phyloP scores from a whole-genome alignment of 2,888 invertebrate species.

The Tiliacea aurago region DNA sequence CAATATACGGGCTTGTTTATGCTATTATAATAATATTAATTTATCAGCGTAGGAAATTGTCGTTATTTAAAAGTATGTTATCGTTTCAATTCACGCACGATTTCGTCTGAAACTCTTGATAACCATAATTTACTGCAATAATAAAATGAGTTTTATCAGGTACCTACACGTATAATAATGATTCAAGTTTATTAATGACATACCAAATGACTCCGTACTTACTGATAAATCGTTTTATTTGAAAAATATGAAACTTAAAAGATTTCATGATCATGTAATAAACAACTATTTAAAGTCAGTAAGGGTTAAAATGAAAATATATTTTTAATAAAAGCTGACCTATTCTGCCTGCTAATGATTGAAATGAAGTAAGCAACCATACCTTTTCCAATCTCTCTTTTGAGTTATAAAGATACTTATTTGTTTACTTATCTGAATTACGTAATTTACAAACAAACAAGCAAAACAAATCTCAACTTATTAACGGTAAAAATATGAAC shows the following conservation, averaged over 20 bases:
- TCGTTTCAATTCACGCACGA: constrained; percentile 61
- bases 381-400: neutral
- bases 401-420: neutral
- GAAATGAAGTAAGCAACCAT: neutral
- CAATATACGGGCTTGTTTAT: constrained; percentile 28
- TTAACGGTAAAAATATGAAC: constrained; percentile 6
- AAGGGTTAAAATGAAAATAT: neutral
- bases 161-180: constrained; percentile 24
- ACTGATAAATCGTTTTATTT: neutral
- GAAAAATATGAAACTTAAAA: neutral
- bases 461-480: constrained; percentile 1
- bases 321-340: neutral
- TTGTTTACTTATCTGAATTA: neutral
- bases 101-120: constrained; percentile 52
- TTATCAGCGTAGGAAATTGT: constrained; percentile 65
- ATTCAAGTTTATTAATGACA: constrained; percentile 18
- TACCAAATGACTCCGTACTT: neutral
- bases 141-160: constrained; percentile 38
- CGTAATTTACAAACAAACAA: neutral
- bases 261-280: neutral
- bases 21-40: constrained; percentile 48
- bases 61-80: constrained; percentile 60
- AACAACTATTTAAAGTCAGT: neutral
- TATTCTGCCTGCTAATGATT: too few species aligned
- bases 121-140: constrained; percentile 53